Base-by-base conservation (phyloP, 2,888 invertebrate species). In the Diplazon laetatorius region DNA sequence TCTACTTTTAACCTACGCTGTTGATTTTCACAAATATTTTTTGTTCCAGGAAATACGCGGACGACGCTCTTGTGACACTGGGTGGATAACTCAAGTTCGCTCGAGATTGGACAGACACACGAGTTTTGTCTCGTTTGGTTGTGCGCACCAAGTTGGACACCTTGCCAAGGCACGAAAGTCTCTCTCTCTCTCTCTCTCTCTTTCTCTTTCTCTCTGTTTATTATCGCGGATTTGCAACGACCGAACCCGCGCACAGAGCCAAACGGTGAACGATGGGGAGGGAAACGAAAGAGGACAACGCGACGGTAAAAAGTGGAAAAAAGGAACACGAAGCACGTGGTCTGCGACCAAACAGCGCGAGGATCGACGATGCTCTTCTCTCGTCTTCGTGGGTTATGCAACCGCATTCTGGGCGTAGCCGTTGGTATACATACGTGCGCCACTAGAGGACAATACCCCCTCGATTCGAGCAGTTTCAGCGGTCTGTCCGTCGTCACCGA, bases 51-150 rank as follows among this genome's bases (percentile, higher is more conserved):
- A n/a, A n/a, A n/a, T n/a, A n/a, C n/a, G n/a, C n/a, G n/a, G n/a
- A n/a, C n/a, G n/a, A n/a, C n/a, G n/a, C n/a, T n/a, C n/a, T n/a
- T n/a, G n/a, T n/a, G n/a, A n/a, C n/a, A n/a, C n/a, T n/a, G n/a
- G n/a, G n/a, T n/a, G n/a, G n/a, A 82, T 82, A 82, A 80, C 83
- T 82, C 73, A 77, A 84, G 76, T 76, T 80, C 79, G 73, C 57
- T 60, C 57, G 75, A 75, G 80, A 80, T 76, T 63, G 72, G n/a
- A n/a, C n/a, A 71, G 68, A 62, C 57, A 69, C 62, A 60, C 60
- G 48, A 55, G 20, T 44, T 22, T 14, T 44, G 48, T 25, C 18
- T 39, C 48, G 55, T 30, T 70, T 14, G 30, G 30, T 2, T 22
- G 16, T 62, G 18, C 30, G 59, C 39, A 37, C 39, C 25, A 50